Percentiles rank a stretch among this genome's conserved stretches.
Evolutionary conservation across 1,140 invertebrate species (phyloP).

Genomic region (Phortica variegata): DNA sequence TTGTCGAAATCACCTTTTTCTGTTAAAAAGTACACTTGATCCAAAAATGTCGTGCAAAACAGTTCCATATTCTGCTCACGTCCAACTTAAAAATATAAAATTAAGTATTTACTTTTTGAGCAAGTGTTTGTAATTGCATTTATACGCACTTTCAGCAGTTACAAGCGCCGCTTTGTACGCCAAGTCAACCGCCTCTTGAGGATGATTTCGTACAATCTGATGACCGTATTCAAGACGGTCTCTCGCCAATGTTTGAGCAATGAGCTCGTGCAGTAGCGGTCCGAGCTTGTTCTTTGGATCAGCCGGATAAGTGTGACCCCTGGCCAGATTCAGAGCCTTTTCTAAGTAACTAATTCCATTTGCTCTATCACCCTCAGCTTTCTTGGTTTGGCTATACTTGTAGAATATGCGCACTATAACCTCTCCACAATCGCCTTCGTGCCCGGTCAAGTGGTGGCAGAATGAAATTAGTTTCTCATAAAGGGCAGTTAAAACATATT

Average conservation of each 20-base stretch:
- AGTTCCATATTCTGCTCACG: conserved; percentile 37
- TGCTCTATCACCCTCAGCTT: conserved; percentile 8
- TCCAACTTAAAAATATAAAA: conserved; percentile 22
- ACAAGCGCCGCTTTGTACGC: conserved; percentile 29
- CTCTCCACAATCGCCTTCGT: conserved; percentile 33
- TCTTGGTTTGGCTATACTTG: conserved; percentile 24
- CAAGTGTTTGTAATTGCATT: neutral
- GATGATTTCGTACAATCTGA: conserved; percentile 25
- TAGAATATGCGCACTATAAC: conserved; percentile 41
- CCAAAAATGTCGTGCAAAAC: conserved; percentile 38
- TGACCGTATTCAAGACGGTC: conserved; percentile 32
- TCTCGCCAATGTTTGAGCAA: conserved; percentile 34
- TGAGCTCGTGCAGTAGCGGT: conserved; percentile 30
- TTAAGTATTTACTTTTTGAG: neutral
- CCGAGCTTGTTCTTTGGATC: conserved; percentile 16
- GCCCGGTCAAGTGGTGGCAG: conserved; percentile 26
- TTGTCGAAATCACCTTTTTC: conserved; percentile 27
- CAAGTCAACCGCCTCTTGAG: conserved; percentile 32
- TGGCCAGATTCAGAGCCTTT: conserved; percentile 24
- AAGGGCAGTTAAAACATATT: conserved; percentile 28
- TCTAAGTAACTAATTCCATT: conserved; percentile 29
- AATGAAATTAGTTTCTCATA: conserved; percentile 36
- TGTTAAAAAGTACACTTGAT: conserved; percentile 36
- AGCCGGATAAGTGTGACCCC: conserved; percentile 37
- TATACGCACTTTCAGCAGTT: conserved; percentile 37